Evolutionary conservation across 1,140 invertebrate species (phyloP), one percentile per base, ranked within the genome.

Genomic region (Pogonomyrmex californicus): DNA sequence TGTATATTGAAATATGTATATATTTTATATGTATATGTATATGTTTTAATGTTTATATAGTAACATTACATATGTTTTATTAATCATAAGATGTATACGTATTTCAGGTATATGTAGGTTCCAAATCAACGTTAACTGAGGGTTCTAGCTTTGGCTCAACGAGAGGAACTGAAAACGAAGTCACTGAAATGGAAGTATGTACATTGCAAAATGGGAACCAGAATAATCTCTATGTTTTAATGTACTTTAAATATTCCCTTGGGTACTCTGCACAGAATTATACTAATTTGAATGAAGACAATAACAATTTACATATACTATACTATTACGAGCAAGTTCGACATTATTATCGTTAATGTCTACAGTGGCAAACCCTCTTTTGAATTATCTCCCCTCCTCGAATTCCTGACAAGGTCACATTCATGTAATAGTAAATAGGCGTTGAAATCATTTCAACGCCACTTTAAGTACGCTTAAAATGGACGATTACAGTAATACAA

Each of bases 351-450:
- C 23, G 14, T 5, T 23, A 63, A 58, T 71, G 36, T 73, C 63
- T 77, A 10, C 33, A 51, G 54, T 65, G 76, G 36, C 68, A 76
- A 82, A 70, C 49, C 58, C 49, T 88, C 49, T 71, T 70, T 36
- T 63, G n/a, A 85, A 77, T 82, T 76, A 87, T 91, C 87, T 91
- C 90, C 88, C 89, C 91, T 93, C 82, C 90, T 92, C 87, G 92
- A 93, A 94, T 94, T 94, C 92, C 88, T 94, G 88, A 75, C 93
- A 95, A 95, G 94, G 94, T 94, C 94, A 94, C 91, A 94, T 94
- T 91, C 90, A 94, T 93, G 91, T 93, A 95, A 93, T 92, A 86
- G 91, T 88, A 92, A 93, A 92, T 91, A 90, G 83, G 91, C 88
- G 92, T 78, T 91, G 92, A 94, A 93, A 93, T 92, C 90, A 88